Percentiles rank a stretch among this genome's conserved stretches.
These are phyloP conservation scores for Caenorhabditis sinica DNA, from an alignment of 2,888 invertebrate species.

Conservation along the genomic window DNA sequence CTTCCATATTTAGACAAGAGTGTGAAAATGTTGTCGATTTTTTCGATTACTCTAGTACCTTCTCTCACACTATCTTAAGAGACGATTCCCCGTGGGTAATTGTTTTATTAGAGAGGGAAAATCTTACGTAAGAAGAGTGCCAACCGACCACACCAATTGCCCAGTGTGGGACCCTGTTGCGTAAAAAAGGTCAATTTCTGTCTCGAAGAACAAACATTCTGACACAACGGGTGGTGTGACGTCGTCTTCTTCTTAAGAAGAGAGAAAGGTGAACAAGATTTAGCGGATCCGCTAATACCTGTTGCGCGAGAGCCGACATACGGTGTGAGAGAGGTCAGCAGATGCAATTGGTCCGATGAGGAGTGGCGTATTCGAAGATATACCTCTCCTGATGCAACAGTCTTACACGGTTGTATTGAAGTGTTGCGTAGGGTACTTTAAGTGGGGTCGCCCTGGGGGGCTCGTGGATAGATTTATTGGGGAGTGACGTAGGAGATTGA, in stretches of 20 bases:
- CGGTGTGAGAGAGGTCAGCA: constrained; percentile 4
- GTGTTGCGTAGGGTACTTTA: background rate
- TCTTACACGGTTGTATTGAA: background rate
- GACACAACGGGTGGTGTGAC: constrained; percentile 19
- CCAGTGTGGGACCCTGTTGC: background rate
- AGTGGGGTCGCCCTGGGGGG: background rate
- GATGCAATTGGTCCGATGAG: background rate
- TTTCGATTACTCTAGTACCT: no score
- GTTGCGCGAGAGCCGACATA: constrained; percentile 40
- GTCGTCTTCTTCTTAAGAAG: no score
- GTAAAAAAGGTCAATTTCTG: background rate
- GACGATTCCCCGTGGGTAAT: constrained; percentile 31
- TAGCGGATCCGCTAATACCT: constrained; percentile 43
- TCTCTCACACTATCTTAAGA: background rate
- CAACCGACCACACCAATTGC: constrained; percentile 9
- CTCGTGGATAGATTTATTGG: no score
- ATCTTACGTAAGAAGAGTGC: constrained; percentile 3
- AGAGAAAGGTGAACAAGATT: constrained; percentile 9
- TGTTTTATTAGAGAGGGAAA: constrained; percentile 1
- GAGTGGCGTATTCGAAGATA: constrained; percentile 19
- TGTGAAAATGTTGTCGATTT: constrained; percentile 11
- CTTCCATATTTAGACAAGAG: constrained; percentile 33
- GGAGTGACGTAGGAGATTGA: no score
- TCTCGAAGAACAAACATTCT: constrained; percentile 7
- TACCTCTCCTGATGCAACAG: background rate